Evolutionary conservation across 2,797 vertebrate species (phyloP), one percentile per base, ranked within the genome.

Genomic region (Malacoraja senta): DNA sequence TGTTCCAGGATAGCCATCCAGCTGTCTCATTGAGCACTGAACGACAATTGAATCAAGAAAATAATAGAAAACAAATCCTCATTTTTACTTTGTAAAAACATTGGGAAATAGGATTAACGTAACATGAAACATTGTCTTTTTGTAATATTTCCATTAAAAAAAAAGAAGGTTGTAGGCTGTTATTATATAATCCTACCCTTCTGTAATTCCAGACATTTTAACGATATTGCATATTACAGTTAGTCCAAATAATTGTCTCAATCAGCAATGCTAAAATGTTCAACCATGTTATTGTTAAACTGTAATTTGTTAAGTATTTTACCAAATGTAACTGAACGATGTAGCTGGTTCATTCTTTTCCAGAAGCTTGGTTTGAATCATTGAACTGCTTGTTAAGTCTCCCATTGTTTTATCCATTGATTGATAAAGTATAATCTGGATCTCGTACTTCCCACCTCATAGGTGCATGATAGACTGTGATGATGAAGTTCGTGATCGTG

Each of bases 401-500:
- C 29, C 83, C 58, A 63, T 84, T 26, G 26, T 58, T 29, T 61
- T 84, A 26, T 26, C 53, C 26, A 32, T 71, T 71, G n/a, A 65
- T 32, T 91, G 65, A n/a, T 68, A 91, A 72, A 71, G 35, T 72
- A 19, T 72, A 71, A 91, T 38, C 2, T 72, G 19, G 72, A 72
- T 72, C 24, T 91, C 13, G 72, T 71, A 72, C 35, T 65, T 72
- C 72, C 65, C 24, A 72, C 68, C 3, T 74, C 44, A 8, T 94
- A 99, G 99, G 96, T 99, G 99, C 94, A 99, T 99, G 98, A 98
- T 99, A 98, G 98, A 99, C 96, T 99, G 97, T 0, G 99, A 99
- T 1, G 99, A 99, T 0, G 98, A 99, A 93, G 98, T 99, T 65
- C 97, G 98, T 0, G 99, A 99, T 96, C 97, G 98, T 96, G 98